phyloP scores from a whole-genome alignment of 2,797 vertebrate species.

The Channa striata region DNA sequence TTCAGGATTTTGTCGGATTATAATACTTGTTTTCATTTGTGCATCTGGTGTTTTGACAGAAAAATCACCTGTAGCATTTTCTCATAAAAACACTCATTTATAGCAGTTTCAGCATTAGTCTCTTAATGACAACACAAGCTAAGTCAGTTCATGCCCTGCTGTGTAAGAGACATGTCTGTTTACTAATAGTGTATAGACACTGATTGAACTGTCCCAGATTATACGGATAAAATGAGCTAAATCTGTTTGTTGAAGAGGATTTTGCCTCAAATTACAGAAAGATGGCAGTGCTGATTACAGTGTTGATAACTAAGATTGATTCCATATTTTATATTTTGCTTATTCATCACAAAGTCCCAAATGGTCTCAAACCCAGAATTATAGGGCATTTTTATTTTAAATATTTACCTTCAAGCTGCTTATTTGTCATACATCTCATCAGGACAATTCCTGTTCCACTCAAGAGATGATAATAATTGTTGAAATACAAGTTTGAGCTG shows the following conservation, averaged over 20 bases:
- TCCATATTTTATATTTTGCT: constrained; percentile 45
- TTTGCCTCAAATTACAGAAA: constrained; percentile 55
- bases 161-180: constrained; percentile 35
- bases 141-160: constrained; percentile 15
- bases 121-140: constrained; percentile 25
- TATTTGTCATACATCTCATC: constrained; percentile 12
- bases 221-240: constrained; percentile 43
- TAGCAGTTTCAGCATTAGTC: constrained; percentile 29
- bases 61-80: constrained; percentile 19
- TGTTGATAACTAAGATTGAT: constrained; percentile 31
- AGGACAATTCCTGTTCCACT: constrained; percentile 10
- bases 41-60: constrained; percentile 19
- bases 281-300: constrained; percentile 53
- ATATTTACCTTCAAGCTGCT: constrained; percentile 1
- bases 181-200: constrained; percentile 40
- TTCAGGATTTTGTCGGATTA: constrained; percentile 16
- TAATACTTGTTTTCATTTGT: constrained; percentile 16
- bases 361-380: constrained; percentile 23
- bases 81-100: constrained; percentile 14
- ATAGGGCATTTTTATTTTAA: background rate
- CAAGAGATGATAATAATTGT: constrained; percentile 24
- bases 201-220: constrained; percentile 48
- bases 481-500: constrained; percentile 34
- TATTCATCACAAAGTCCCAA: constrained; percentile 29
- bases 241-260: constrained; percentile 47